Percentiles rank a stretch among this genome's conserved stretches.
These are phyloP conservation scores for Drosophila cracens DNA, from an alignment of 2,888 invertebrate species.

Conservation along the genomic window DNA sequence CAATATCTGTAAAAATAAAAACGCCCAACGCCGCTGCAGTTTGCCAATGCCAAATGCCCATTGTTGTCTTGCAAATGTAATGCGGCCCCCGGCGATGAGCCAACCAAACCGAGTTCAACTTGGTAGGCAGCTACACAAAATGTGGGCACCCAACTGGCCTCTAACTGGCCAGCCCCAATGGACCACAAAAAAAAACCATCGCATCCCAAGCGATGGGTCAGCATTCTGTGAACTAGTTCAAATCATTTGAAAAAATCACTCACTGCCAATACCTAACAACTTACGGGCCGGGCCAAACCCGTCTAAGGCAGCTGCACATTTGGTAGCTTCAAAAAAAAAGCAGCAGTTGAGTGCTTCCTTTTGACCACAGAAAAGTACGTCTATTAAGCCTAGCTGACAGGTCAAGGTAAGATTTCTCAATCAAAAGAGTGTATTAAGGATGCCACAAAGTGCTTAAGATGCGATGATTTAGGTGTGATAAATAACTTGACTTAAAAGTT, in stretches of 20 bases:
- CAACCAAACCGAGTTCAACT: constrained; percentile 48
- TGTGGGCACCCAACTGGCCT: constrained; percentile 29
- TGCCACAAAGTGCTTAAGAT: background rate
- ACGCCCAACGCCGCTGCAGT: constrained; percentile 81
- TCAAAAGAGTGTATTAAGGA: background rate
- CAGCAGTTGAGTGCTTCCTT: constrained; percentile 7
- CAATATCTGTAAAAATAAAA: constrained; percentile 84
- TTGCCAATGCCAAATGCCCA: constrained; percentile 71
- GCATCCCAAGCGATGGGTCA: constrained; percentile 28
- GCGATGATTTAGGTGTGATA: background rate
- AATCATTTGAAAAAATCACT: constrained; percentile 61
- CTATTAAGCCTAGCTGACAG: background rate
- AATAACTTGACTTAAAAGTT: background rate
- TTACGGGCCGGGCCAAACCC: constrained; percentile 10
- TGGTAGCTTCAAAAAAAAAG: constrained; percentile 1
- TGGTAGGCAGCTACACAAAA: constrained; percentile 46
- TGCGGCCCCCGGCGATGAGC: constrained; percentile 58
- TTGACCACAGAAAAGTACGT: background rate
- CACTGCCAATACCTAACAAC: background rate
- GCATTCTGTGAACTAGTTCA: constrained; percentile 51
- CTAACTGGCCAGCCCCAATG: constrained; percentile 29
- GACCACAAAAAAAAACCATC: background rate
- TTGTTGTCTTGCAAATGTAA: constrained; percentile 79
- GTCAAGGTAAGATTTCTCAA: constrained; percentile 13
- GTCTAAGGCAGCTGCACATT: constrained; percentile 10